These are phyloP conservation scores for Chymomyza amoena DNA, from an alignment of 2,888 invertebrate species.

Conservation along the genomic window DNA sequence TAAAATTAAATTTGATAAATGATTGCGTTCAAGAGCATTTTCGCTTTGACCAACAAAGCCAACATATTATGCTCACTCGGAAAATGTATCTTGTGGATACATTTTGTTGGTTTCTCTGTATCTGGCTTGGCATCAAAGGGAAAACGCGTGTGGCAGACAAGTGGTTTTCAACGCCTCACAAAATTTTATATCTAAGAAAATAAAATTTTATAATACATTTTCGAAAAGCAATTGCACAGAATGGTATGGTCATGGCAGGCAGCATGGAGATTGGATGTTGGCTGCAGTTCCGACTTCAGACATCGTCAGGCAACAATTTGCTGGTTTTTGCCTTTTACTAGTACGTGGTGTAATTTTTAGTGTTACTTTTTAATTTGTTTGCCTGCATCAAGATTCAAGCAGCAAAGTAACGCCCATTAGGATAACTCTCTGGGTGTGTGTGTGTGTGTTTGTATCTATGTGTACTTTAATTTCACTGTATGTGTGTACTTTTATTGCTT, in stretches of 20 bases:
- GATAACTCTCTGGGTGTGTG: constrained; percentile 1
- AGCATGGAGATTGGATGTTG: neutral
- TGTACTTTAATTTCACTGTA: constrained; percentile 26
- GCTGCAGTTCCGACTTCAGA: neutral
- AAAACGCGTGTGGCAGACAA: constrained; percentile 41
- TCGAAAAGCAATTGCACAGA: constrained; percentile 40
- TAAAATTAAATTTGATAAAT: constrained; percentile 61
- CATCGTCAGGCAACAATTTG: neutral
- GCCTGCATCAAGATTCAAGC: constrained; percentile 16
- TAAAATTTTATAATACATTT: constrained; percentile 62
- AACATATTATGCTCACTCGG: neutral
- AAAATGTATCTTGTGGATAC: neutral
- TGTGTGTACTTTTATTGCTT: constrained; percentile 59
- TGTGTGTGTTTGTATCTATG: constrained; percentile 19
- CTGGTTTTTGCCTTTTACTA: too few species aligned
- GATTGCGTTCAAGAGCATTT: constrained; percentile 51
- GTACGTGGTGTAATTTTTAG: constrained; percentile 68
- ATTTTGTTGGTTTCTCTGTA: constrained; percentile 23
- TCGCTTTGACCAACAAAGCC: constrained; percentile 45
- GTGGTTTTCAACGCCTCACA: constrained; percentile 63
- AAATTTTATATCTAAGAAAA: constrained; percentile 66
- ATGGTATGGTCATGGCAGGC: neutral
- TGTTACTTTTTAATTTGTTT: constrained; percentile 67
- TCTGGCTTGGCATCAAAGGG: constrained; percentile 12
- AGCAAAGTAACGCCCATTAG: neutral